Percentiles rank a stretch among this genome's conserved stretches.
Conservation (phyloP, 1,140 invertebrate species). For the Stegodyphus dumicola region DNA sequence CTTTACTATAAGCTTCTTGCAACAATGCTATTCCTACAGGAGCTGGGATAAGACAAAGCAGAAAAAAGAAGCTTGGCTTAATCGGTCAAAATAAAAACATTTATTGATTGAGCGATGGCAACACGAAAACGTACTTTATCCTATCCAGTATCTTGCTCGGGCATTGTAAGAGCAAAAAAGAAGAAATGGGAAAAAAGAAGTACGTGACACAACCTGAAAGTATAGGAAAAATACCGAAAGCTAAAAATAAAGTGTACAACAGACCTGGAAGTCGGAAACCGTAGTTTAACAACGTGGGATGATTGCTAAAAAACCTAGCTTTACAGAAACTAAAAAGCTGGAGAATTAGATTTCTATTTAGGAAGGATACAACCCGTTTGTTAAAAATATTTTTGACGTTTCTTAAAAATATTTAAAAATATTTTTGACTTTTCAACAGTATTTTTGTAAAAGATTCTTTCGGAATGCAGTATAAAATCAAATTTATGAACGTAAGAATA, state of each 20-base stretch:
- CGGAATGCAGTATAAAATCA: too few relatives aligned
- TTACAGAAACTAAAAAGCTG: too few relatives aligned
- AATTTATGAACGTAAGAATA: too few relatives aligned
- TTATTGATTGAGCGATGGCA: slow-evolving; percentile 58
- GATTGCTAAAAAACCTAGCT: not conserved
- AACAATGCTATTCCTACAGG: slow-evolving; percentile 15
- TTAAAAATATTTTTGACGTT: too few relatives aligned
- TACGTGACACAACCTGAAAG: slow-evolving; percentile 25
- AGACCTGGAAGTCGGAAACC: not conserved
- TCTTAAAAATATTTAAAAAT: too few relatives aligned
- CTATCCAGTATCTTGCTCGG: slow-evolving; percentile 2
- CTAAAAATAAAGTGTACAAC: slow-evolving; percentile 33
- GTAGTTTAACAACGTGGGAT: not conserved
- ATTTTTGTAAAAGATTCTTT: too few relatives aligned
- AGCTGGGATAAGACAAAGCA: not conserved
- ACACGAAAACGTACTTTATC: slow-evolving; percentile 58
- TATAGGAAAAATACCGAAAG: slow-evolving; percentile 13
- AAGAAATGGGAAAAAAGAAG: not conserved
- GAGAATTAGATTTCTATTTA: too few relatives aligned
- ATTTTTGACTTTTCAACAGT: too few relatives aligned
- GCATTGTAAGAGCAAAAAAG: not conserved
- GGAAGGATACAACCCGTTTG: too few relatives aligned
- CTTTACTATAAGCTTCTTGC: not conserved
- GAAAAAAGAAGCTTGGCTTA: slow-evolving; percentile 29
- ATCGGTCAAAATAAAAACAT: slow-evolving; percentile 59